These are phyloP conservation scores for Trogon melanurus DNA, from an alignment of 2,113 vertebrate genomes.

Conservation along the genomic window DNA sequence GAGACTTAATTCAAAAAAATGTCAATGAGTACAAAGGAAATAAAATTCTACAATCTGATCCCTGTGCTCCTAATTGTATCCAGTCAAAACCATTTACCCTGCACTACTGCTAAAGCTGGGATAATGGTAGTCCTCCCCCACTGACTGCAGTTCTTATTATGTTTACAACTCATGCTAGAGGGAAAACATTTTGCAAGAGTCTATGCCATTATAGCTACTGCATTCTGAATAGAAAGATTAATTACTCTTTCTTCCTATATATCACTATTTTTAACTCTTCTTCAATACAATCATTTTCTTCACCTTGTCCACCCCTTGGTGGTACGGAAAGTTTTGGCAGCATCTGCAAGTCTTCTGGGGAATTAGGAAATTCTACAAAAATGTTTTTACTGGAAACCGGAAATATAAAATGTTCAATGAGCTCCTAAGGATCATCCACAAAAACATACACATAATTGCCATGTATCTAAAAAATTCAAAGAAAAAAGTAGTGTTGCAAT, in stretches of 20 bases:
- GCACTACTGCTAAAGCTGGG: background rate
- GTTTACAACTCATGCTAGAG: background rate
- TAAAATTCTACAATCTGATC: background rate
- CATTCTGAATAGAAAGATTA: background rate
- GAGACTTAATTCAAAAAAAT: background rate
- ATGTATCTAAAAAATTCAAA: background rate
- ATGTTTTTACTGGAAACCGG: background rate
- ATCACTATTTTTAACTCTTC: background rate
- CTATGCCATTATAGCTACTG: background rate
- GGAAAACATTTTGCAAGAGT: background rate
- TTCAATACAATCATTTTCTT: background rate
- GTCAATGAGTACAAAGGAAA: background rate
- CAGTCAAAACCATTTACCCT: background rate
- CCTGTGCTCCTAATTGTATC: background rate
- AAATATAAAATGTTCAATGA: background rate
- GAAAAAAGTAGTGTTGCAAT: background rate
- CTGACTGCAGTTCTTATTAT: background rate
- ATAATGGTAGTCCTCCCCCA: background rate
- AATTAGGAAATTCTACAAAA: background rate
- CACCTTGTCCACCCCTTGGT: background rate
- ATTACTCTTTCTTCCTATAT: background rate
- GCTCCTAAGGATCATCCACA: background rate
- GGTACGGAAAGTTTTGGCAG: background rate
- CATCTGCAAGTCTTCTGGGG: background rate
- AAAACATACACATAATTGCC: background rate